A percentile compares a stretch with the other conserved stretches of the same genome.
These are phyloP conservation scores for Blastobasis adustella DNA, from an alignment of 2,888 invertebrate genomes.

Conservation along the genomic window DNA sequence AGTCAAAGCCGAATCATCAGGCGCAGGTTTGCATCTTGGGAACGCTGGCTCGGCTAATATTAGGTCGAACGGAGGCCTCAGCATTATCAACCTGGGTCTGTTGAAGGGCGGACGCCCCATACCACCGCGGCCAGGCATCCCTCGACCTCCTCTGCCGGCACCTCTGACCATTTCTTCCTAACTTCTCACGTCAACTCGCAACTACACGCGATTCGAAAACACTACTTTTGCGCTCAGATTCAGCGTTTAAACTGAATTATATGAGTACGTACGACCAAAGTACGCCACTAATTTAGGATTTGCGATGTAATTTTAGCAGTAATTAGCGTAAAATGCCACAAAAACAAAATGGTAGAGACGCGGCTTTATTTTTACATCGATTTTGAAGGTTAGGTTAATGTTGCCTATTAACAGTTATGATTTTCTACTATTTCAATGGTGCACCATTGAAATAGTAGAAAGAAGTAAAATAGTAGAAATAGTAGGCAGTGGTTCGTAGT, in stretches of 20 bases:
- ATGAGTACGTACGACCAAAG: too few species aligned
- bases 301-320: too few species aligned
- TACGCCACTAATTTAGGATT: too few species aligned
- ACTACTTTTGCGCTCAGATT: too few species aligned
- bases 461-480: too few species aligned
- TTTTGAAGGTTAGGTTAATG: conserved; percentile 10
- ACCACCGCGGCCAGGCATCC: conserved; percentile 77
- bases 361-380: conserved; percentile 6
- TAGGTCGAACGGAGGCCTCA: conserved; percentile 89
- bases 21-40: conserved; percentile 84
- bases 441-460: too few species aligned
- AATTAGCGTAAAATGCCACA: neutral
- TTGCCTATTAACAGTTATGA: too few species aligned
- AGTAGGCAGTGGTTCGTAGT: too few species aligned
- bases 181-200: neutral
- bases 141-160: conserved; percentile 78
- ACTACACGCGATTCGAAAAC: too few species aligned
- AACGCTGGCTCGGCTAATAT: conserved; percentile 92
- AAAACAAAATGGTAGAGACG: conserved; percentile 15
- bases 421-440: too few species aligned
- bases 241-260: too few species aligned
- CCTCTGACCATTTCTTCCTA: conserved; percentile 7
- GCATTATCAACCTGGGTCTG: conserved; percentile 59
- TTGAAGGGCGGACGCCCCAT: conserved; percentile 71
- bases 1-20: conserved; percentile 90